These are phyloP conservation scores for Hololepta plana DNA, from an alignment of 2,888 invertebrate species.

Conservation along the genomic window DNA sequence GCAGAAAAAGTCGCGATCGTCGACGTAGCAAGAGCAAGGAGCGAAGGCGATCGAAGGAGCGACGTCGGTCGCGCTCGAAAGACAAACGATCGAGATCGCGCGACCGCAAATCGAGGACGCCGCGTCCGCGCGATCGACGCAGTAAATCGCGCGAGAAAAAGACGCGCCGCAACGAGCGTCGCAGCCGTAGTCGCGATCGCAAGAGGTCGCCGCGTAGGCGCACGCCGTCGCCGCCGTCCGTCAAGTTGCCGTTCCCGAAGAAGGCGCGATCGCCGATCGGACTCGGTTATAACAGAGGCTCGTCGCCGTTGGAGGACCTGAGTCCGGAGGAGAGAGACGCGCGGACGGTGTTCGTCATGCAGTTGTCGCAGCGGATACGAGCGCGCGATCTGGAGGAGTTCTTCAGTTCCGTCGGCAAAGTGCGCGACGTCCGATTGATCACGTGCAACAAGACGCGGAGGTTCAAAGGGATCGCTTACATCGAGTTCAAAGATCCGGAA, in stretches of 20 bases:
- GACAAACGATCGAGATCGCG: slow-evolving; percentile 2
- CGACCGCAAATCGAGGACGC: slow-evolving; percentile 6
- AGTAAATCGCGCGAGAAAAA: slow-evolving; percentile 9
- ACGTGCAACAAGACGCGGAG: slow-evolving; percentile 97
- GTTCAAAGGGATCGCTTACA: slow-evolving; percentile 99
- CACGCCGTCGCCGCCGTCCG: slow-evolving; percentile 24
- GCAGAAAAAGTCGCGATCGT: slow-evolving; percentile 17
- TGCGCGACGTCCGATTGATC: slow-evolving; percentile 93
- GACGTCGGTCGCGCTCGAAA: slow-evolving; percentile 6
- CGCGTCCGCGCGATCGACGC: slow-evolving; percentile 8
- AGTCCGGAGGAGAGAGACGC: slow-evolving; percentile 96
- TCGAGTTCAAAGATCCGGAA: slow-evolving; percentile 96
- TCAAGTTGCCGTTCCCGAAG: slow-evolving; percentile 17
- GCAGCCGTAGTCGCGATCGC: slow-evolving; percentile 13
- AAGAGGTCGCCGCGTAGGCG: slow-evolving; percentile 13
- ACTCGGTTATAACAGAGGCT: slow-evolving; percentile 19
- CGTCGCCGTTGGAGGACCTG: slow-evolving; percentile 49
- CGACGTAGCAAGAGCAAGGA: slow-evolving; percentile 13
- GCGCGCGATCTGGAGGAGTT: slow-evolving; percentile 95
- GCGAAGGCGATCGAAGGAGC: slow-evolving; percentile 21
- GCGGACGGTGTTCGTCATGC: slow-evolving; percentile 98
- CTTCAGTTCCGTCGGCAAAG: slow-evolving; percentile 96
- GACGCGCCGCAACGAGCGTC: slow-evolving; percentile 11
- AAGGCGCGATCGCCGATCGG: slow-evolving; percentile 21
- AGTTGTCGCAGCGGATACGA: slow-evolving; percentile 83